Conservation (phyloP, 2,888 invertebrate genomes). For the Macropis europaea region DNA sequence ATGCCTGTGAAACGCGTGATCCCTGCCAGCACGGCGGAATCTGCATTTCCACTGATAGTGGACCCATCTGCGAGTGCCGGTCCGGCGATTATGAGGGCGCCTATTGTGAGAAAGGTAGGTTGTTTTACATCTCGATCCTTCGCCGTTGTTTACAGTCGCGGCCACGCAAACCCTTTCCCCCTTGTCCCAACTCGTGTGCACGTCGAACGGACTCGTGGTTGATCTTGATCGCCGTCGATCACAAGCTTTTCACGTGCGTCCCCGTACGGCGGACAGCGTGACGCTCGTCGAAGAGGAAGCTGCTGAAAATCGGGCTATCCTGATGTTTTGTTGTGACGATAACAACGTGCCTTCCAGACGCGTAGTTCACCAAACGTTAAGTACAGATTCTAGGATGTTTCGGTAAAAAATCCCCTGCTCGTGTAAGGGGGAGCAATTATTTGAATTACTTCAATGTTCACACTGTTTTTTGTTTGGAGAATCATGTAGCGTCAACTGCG, state of each 20-base stretch:
- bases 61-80: conserved; percentile 96
- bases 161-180: neutral
- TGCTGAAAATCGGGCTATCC: neutral
- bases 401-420: too few relatives aligned
- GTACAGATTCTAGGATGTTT: too few relatives aligned
- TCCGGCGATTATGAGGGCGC: conserved; percentile 96
- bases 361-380: too few relatives aligned
- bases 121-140: conserved; percentile 23
- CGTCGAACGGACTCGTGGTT: neutral
- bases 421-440: too few relatives aligned
- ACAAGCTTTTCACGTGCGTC: neutral
- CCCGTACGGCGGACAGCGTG: neutral
- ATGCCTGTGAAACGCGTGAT: conserved; percentile 92
- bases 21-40: conserved; percentile 97
- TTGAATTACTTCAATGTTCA: too few relatives aligned
- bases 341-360: too few relatives aligned
- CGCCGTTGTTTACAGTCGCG: conserved; percentile 22
- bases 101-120: conserved; percentile 95
- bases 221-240: conserved; percentile 14
- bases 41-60: conserved; percentile 97
- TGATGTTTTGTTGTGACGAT: too few relatives aligned
- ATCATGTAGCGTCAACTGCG: too few relatives aligned
- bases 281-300: neutral
- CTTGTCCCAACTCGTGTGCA: neutral
- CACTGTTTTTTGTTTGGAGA: too few relatives aligned